phyloP scores from a whole-genome alignment of 2,113 vertebrate genomes.

The Oryzias woworae region DNA sequence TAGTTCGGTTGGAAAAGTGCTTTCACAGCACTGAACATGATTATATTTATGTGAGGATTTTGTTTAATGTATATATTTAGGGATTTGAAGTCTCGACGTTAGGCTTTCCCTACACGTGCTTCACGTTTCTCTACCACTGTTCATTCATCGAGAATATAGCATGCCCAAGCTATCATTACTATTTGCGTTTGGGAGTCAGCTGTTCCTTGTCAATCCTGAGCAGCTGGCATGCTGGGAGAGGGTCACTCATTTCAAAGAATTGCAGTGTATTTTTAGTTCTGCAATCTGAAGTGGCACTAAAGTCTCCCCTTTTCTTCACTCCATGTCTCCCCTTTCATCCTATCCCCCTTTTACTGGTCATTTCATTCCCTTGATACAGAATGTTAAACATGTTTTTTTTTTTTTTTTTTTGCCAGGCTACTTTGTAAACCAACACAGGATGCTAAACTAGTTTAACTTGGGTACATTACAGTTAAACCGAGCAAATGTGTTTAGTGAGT shows the following conservation, averaged over 20 bases:
- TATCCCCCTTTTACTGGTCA: not conserved
- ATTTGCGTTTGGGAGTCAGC: slow-evolving; percentile 58
- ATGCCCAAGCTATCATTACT: slow-evolving; percentile 54
- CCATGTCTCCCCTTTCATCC: not conserved
- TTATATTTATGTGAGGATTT: no score
- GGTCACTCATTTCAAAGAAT: slow-evolving; percentile 58
- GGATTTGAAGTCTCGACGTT: not conserved
- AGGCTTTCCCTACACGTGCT: not conserved
- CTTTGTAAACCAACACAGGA: no score
- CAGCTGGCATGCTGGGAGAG: slow-evolving; percentile 61
- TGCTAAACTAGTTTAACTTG: no score
- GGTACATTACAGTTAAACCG: no score
- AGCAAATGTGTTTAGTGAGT: no score
- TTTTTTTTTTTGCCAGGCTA: no score
- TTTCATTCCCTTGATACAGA: not conserved
- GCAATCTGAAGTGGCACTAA: slow-evolving; percentile 24
- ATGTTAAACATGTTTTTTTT: not conserved
- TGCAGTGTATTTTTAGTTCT: slow-evolving; percentile 63
- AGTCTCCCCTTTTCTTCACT: not conserved
- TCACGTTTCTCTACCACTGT: slow-evolving; percentile 14
- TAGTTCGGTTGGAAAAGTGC: no score
- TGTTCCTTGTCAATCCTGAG: slow-evolving; percentile 73
- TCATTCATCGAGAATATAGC: slow-evolving; percentile 21
- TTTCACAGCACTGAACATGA: no score
- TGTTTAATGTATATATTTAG: not conserved